Evolutionary conservation across 2,888 invertebrate species (phyloP).

Genomic region (Bembecia ichneumoniformis): DNA sequence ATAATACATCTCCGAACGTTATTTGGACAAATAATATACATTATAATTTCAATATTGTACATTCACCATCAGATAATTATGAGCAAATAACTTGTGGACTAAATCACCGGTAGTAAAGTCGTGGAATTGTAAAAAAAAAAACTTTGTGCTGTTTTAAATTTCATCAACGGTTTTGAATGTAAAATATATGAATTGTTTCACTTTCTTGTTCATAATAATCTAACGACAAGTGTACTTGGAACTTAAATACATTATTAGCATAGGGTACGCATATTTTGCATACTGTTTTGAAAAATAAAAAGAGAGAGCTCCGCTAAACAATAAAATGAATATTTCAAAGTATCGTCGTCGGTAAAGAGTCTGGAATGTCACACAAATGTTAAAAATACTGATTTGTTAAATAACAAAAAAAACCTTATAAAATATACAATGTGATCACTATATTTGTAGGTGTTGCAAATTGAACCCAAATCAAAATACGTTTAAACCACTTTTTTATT

Average conservation of each 20-base stretch:
- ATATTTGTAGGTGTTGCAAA: slow-evolving; percentile 44
- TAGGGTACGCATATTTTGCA: slow-evolving; percentile 10
- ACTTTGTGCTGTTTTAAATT: too few species aligned
- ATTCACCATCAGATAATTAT: too few species aligned
- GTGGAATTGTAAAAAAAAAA: too few species aligned
- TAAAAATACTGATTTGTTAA: slow-evolving; percentile 69
- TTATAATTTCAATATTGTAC: too few species aligned
- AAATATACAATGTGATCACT: slow-evolving; percentile 50
- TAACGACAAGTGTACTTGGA: too few species aligned
- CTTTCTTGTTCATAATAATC: too few species aligned
- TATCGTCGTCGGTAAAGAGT: slow-evolving; percentile 36
- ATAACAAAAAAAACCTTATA: slow-evolving; percentile 35
- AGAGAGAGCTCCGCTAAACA: slow-evolving; percentile 45
- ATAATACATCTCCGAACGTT: background rate
- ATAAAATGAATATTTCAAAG: slow-evolving; percentile 4
- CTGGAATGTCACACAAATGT: slow-evolving; percentile 71
- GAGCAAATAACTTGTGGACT: too few species aligned
- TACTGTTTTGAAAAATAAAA: slow-evolving; percentile 12
- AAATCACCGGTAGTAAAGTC: too few species aligned
- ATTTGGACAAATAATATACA: too few species aligned
- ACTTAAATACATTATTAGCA: slow-evolving; percentile 14
- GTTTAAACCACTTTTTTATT: too few species aligned
- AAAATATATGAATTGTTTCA: too few species aligned
- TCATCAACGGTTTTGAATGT: too few species aligned
- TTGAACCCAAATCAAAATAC: slow-evolving; percentile 23